Base-by-base conservation (phyloP, 1,140 invertebrate genomes). In the Antheraea mylitta region DNA sequence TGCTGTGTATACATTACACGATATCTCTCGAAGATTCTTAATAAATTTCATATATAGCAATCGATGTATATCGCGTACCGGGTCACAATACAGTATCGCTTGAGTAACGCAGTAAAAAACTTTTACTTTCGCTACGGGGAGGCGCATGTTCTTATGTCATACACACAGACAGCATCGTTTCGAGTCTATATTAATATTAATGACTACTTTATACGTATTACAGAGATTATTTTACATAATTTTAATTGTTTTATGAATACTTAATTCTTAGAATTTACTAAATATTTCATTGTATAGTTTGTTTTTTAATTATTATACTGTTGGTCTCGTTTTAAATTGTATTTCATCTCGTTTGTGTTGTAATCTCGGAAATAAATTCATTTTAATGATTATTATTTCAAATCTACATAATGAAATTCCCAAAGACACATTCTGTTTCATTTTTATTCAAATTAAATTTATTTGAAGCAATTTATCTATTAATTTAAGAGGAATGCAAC, bases 61-160 rank as follows among this genome's bases (percentile, higher is more conserved):
- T 53, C 45, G 2, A 53, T 53, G 45, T 53, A 53, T 53, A 2
- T 53, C 45, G 45, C 13, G 16, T 6, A 53, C 6, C 16, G 16
- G 45, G 45, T 53, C 16, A 53, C 16, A 7, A 53, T n/a, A 53
- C 45, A 16, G 7, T 16, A 13, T 53, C 45, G 45, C 45, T 53
- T 53, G 45, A 53, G 45, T 53, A 53, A 53, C 45, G 16, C 45
- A 6, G 45, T 53, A 53, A 53, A 30, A 53, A 53, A 53, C 45
- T 53, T 53, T 53, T 53, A 53, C 45, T 53, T 53, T 53, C 45
- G 45, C 45, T 16, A 53, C 16, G 13, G 11, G 45, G 45, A 13
- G 45, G 45, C 45, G 45, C 45, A 53, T 53, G 45, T 53, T 53
- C 45, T 53, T 53, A 53, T n/a, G 45, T 53, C 45, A 53, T 53